Base-by-base conservation (phyloP, 2,797 vertebrate species). In the Chelmon rostratus region DNA sequence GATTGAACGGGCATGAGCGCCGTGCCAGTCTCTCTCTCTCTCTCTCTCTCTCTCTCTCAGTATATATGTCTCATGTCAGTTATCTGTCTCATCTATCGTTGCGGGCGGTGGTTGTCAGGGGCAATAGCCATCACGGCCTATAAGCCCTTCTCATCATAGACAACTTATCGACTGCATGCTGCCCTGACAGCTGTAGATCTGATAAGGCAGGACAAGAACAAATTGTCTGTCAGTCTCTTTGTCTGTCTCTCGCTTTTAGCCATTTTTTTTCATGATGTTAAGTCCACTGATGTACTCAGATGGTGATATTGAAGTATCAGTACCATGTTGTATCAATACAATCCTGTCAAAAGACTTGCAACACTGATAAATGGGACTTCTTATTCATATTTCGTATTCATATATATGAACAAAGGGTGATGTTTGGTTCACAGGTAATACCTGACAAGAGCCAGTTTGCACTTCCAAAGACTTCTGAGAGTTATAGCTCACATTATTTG, bases 61-160 rank as follows among this genome's bases (percentile, higher is more conserved):
- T 44, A n/a, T 73, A 47, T 40, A 25, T 47, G 68, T 86, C 83
- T 84, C 68, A 28, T 79, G 85, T 88, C 88, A 88, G 82, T 89
- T 82, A 83, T 87, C 83, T 58, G 68, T 75, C 87, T 87, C 76
- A 64, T 90, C 86, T 56, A 35, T 83, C 28, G 65, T 71, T 37
- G 59, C 50, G 68, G 74, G 83, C 59, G 77, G 72, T 70, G 79
- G 86, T 88, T 91, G 91, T 92, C 91, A 79, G 63, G 52, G 82
- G 73, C 18, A 64, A 91, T 89, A 76, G 86, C 82, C 79, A 84
- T 90, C 88, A 88, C 12, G 21, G 67, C 79, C 78, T 68, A 16
- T 79, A 73, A 88, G 58, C 69, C 70, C 35, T 72, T 57, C 88
- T 89, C 81, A 88, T 90, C 69, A 76, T 35, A 61, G 86, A 44